Percentiles rank a stretch among this genome's conserved stretches.
These are phyloP conservation scores for Sus cebifrons DNA, from an alignment of 2,797 vertebrate genomes.

Conservation along the genomic window DNA sequence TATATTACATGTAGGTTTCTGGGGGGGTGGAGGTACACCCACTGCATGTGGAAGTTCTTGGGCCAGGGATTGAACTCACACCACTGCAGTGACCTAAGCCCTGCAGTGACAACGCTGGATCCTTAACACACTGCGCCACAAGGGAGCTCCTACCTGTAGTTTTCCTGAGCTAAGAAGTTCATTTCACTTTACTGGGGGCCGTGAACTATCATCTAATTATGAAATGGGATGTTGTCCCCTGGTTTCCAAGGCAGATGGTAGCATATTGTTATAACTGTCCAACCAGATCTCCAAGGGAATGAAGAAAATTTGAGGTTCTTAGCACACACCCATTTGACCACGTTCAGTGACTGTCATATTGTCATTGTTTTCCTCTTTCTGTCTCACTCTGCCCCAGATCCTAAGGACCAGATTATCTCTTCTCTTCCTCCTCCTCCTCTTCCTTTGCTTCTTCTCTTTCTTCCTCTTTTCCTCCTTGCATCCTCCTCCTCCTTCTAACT, in stretches of 20 bases:
- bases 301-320: background rate
- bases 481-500: background rate
- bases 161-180: background rate
- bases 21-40: too few species aligned
- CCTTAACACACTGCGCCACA: too few species aligned
- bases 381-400: background rate
- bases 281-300: background rate
- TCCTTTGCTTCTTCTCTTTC: too few species aligned
- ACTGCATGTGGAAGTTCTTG: too few species aligned
- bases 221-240: background rate
- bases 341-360: background rate
- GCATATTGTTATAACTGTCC: background rate
- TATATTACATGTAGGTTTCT: fast-evolving
- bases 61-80: too few species aligned
- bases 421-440: background rate
- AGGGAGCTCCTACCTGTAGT: too few species aligned
- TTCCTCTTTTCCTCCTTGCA: too few species aligned
- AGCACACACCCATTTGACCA: background rate
- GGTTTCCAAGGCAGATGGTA: background rate
- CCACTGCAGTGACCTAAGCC: too few species aligned
- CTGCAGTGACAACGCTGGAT: too few species aligned
- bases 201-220: background rate
- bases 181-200: background rate
- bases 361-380: background rate
- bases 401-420: background rate